Evolutionary conservation across 2,888 invertebrate genomes (phyloP).

Genomic region (Aporophyla lueneburgensis): DNA sequence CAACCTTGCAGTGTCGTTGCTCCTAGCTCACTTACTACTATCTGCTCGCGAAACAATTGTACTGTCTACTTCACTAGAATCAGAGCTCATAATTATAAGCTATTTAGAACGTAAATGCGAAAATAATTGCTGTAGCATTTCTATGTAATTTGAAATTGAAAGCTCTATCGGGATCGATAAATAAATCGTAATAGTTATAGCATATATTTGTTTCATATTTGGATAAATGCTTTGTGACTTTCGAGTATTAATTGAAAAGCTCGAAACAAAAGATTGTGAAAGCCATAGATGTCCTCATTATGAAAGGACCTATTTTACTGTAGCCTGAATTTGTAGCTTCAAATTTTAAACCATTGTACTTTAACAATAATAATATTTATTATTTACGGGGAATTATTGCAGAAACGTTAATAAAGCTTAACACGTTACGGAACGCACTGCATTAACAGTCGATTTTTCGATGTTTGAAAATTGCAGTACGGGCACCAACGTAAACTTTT

Average conservation of each 20-base stretch:
- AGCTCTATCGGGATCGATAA: background rate
- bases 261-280: background rate
- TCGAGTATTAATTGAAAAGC: slow-evolving; percentile 4
- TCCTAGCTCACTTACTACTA: slow-evolving; percentile 63
- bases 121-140: background rate
- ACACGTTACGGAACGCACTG: no score
- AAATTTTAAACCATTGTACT: background rate
- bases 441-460: no score
- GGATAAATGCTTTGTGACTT: background rate
- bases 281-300: slow-evolving; percentile 10
- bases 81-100: slow-evolving; percentile 14
- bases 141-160: background rate
- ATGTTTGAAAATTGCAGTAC: no score
- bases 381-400: background rate
- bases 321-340: background rate
- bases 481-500: no score
- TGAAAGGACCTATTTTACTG: slow-evolving; percentile 11
- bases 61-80: slow-evolving; percentile 21
- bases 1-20: slow-evolving; percentile 83
- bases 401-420: background rate
- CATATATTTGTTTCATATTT: background rate
- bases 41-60: slow-evolving; percentile 41
- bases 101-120: slow-evolving; percentile 1
- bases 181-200: slow-evolving; percentile 4
- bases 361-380: background rate